These are phyloP conservation scores for Etia nguti DNA, from an alignment of 2,113 vertebrate genomes.

Conservation along the genomic window DNA sequence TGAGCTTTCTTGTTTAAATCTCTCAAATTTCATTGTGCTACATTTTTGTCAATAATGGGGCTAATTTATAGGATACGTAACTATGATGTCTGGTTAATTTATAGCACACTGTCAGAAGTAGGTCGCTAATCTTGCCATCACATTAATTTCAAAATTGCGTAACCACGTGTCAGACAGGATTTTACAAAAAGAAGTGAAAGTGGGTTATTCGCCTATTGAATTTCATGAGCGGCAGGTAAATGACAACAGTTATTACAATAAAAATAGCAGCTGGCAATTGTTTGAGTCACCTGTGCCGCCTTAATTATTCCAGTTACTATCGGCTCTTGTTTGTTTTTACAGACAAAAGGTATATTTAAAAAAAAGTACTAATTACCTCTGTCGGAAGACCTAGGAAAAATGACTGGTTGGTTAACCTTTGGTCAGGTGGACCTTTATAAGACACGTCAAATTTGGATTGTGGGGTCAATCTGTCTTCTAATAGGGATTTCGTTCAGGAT, in stretches of 20 bases:
- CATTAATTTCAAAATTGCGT: not conserved
- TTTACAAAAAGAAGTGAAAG: not conserved
- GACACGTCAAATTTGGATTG: not conserved
- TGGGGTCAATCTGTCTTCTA: not conserved
- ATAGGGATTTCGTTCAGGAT: not conserved
- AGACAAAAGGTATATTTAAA: not conserved
- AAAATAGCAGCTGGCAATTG: not conserved
- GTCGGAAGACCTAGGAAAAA: not conserved
- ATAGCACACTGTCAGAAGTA: not conserved
- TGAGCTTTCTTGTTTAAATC: not conserved
- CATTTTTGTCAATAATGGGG: not conserved
- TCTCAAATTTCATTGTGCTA: not conserved
- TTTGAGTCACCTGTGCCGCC: not conserved
- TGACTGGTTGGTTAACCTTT: not conserved
- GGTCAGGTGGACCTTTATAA: not conserved
- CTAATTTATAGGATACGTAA: not conserved
- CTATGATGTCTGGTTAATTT: not conserved
- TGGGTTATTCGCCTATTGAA: not conserved
- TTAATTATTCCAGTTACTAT: not conserved
- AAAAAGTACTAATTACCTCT: not conserved
- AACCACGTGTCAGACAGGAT: not conserved
- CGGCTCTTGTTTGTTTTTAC: not conserved
- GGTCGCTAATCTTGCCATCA: not conserved
- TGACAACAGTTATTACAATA: not conserved
- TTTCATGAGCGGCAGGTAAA: not conserved